Base-by-base conservation (phyloP, 92 coral and sea anemone species). In the Pocillopora meandrina region DNA sequence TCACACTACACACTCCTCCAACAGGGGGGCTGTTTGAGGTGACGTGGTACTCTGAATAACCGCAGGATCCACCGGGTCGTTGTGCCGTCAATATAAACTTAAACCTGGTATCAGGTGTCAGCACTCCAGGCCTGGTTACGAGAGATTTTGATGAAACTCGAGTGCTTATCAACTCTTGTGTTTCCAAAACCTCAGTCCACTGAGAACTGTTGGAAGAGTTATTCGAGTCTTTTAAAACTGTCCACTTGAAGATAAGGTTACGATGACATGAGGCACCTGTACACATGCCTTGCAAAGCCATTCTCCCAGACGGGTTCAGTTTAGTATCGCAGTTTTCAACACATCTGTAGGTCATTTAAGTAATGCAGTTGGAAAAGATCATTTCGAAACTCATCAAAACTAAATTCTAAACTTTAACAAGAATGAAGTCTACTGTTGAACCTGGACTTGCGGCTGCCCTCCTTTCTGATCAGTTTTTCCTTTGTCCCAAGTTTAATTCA, bases 21-120 rank as follows among this genome's bases (percentile, higher is more conserved):
- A 55, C 47, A 42, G 96, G 96, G 1, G 86, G 86, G 11, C 79
- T 75, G 73, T 93, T 93, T 15, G 85, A 79, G 20, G 64, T 74
- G 58, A 93, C 89, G 47, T 58, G 61, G 80, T 90, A 88, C 63
- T 89, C 90, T 17, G 95, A 61, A 18, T 72, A 60, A 10, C 92
- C 90, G 13, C 80, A 72, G 20, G 56, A 31, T 61, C 92, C 92
- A 3, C 81, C 87, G 1, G 21, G 84, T 36, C 84, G 80, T 57
- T 88, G 68, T 34, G 85, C 91, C 1, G 56, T 77, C 67, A 88
- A 65, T 12, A 65, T 26, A n/a, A 88, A 57, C 72, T 56, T 88
- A 71, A 83, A 88, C 6, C 13, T 58, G 19, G 79, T 26, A 61
- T 62, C 73, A 2, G 88, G 88, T 58, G 26, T 14, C 36, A 88